Conservation (phyloP, 2,113 vertebrate genomes). For the Smithornis capensis region DNA sequence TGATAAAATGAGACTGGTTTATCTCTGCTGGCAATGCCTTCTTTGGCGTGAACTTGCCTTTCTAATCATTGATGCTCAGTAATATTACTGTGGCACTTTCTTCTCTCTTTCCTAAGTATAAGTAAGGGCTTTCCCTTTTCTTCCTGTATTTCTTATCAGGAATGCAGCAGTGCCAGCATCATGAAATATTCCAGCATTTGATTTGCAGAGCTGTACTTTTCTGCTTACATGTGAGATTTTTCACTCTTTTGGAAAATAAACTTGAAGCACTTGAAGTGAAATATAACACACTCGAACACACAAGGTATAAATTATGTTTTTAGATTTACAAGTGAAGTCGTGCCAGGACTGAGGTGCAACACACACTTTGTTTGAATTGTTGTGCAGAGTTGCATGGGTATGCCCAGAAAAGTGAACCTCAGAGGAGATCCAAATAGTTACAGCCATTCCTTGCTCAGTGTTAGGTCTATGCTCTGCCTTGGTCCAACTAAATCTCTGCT, state of each 20-base stretch:
- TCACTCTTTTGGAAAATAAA: not conserved
- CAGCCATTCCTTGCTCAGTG: not conserved
- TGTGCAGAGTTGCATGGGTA: not conserved
- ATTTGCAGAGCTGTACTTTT: not conserved
- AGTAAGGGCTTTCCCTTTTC: not conserved
- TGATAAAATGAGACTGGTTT: not conserved
- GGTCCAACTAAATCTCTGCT: not conserved
- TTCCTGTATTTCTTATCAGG: not conserved
- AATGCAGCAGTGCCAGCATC: not conserved
- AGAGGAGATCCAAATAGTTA: not conserved
- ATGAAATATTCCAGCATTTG: not conserved
- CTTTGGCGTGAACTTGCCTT: not conserved
- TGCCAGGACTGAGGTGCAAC: not conserved
- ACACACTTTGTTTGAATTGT: fast-evolving
- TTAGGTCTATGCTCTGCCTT: not conserved
- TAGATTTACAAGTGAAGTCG: not conserved
- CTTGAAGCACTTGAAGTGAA: not conserved
- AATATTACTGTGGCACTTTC: not conserved
- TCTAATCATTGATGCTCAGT: not conserved
- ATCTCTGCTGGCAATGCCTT: not conserved
- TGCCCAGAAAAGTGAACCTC: not conserved
- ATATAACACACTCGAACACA: not conserved
- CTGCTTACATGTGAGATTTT: not conserved
- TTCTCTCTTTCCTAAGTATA: not conserved
- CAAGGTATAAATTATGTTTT: not conserved